Conservation (phyloP, 2,797 vertebrate species). For the Graptemys geographica region DNA sequence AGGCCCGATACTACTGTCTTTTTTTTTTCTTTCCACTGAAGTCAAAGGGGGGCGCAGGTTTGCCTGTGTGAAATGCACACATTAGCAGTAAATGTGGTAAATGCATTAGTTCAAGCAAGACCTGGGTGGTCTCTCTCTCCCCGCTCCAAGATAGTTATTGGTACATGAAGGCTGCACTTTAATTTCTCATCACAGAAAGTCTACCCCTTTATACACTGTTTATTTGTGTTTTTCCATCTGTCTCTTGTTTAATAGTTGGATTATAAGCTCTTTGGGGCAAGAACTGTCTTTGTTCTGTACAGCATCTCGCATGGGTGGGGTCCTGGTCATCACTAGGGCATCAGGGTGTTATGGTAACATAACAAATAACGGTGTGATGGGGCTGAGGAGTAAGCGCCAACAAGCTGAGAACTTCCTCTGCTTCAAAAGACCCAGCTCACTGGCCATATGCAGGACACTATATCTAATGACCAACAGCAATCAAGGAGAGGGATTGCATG, state of each 20-base stretch:
- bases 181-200: neutral
- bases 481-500: neutral
- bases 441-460: neutral
- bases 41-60: neutral
- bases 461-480: neutral
- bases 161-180: neutral
- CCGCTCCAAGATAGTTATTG: neutral
- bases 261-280: neutral
- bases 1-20: constrained; percentile 32
- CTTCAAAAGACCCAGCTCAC: neutral
- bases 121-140: neutral
- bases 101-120: neutral
- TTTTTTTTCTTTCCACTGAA: neutral
- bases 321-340: neutral
- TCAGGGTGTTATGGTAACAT: neutral
- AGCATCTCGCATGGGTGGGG: neutral
- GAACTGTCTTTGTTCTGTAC: neutral
- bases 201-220: neutral
- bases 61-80: neutral
- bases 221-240: neutral
- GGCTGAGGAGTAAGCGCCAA: neutral
- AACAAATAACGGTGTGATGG: neutral
- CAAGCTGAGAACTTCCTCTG: neutral
- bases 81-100: neutral
- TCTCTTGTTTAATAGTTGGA: neutral